Evolutionary conservation across 1,140 invertebrate species (phyloP).

Genomic region (Notospermus geniculatus): DNA sequence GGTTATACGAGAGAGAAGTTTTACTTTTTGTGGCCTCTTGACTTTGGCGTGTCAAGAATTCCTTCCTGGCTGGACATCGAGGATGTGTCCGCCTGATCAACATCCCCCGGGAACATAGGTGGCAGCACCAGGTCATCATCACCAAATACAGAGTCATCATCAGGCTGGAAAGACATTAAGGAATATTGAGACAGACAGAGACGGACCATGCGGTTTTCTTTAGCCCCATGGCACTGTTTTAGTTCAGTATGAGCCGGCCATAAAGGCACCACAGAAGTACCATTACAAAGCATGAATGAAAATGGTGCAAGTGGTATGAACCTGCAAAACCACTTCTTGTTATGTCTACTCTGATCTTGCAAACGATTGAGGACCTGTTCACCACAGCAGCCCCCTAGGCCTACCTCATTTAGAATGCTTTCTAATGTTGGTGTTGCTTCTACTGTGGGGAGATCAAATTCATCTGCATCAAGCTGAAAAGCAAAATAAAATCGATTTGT

Average conservation of each 20-base stretch:
- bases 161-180: conserved; percentile 33
- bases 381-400: too few relatives aligned
- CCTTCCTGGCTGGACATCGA: conserved; percentile 55
- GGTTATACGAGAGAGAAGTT: too few relatives aligned
- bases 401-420: conserved; percentile 75
- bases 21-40: conserved; percentile 53
- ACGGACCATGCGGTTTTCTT: too few relatives aligned
- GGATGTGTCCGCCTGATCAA: conserved; percentile 49
- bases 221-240: background rate
- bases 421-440: conserved; percentile 77
- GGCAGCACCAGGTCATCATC: conserved; percentile 45
- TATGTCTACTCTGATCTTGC: too few relatives aligned
- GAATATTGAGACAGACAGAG: background rate
- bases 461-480: conserved; percentile 72
- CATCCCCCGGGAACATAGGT: conserved; percentile 42
- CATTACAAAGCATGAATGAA: too few relatives aligned
- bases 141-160: conserved; percentile 41
- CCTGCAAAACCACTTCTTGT: too few relatives aligned
- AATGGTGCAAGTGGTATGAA: too few relatives aligned
- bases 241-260: too few relatives aligned
- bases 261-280: too few relatives aligned
- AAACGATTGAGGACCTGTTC: too few relatives aligned
- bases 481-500: background rate
- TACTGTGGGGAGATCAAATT: conserved; percentile 78
- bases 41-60: conserved; percentile 16